Conservation (phyloP, 2,888 invertebrate species). For the Chloroclysta siterata region DNA sequence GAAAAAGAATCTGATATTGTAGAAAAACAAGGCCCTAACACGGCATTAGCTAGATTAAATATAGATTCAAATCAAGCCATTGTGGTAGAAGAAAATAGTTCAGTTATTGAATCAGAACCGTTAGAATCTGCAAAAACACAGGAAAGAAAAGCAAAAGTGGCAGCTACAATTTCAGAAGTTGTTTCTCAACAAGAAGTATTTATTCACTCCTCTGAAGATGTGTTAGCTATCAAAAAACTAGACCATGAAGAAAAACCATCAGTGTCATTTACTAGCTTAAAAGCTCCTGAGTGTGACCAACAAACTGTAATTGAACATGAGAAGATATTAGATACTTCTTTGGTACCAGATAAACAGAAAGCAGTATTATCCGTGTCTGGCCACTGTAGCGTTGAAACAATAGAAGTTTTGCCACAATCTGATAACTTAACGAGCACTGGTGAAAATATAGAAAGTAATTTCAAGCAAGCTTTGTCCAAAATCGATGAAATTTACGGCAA, state of each 20-base stretch:
- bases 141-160: constrained; percentile 65
- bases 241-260: constrained; percentile 68
- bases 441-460: constrained; percentile 60
- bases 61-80: constrained; percentile 75
- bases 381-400: constrained; percentile 80
- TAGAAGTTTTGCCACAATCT: constrained; percentile 83
- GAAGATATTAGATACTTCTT: constrained; percentile 62
- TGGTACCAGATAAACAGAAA: constrained; percentile 71
- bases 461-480: constrained; percentile 61
- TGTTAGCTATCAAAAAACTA: constrained; percentile 51
- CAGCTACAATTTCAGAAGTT: constrained; percentile 83
- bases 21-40: constrained; percentile 44
- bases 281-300: constrained; percentile 85
- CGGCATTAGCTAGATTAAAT: constrained; percentile 52
- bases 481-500: constrained; percentile 75
- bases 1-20: constrained; percentile 82
- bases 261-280: constrained; percentile 76
- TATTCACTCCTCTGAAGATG: constrained; percentile 75
- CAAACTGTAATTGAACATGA: constrained; percentile 86
- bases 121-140: constrained; percentile 56
- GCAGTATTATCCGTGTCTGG: constrained; percentile 71
- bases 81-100: constrained; percentile 78
- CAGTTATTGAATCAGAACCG: constrained; percentile 69
- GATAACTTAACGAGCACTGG: constrained; percentile 77
- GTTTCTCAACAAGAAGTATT: constrained; percentile 84